Evolutionary conservation across 2,797 vertebrate genomes (phyloP).

Genomic region (Hylomyscus alleni): DNA sequence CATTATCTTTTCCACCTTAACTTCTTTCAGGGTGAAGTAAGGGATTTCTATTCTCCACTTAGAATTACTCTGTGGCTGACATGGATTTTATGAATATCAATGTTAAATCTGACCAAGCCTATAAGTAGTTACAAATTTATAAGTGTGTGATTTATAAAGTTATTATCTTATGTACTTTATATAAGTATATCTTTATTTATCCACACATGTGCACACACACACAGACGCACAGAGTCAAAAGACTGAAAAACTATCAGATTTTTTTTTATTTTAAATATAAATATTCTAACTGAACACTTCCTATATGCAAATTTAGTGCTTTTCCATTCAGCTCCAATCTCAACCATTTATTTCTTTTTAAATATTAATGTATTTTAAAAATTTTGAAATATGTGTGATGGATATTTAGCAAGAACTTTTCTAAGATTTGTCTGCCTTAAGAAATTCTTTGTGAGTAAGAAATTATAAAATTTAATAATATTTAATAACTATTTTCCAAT

Average conservation of each 20-base stretch:
- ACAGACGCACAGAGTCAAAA: neutral
- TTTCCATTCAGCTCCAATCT: neutral
- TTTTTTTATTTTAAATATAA: neutral
- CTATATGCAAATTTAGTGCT: rapidly evolving
- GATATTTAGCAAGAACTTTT: neutral
- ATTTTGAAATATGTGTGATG: neutral
- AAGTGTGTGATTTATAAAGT: neutral
- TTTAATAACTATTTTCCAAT: neutral
- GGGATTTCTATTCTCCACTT: neutral
- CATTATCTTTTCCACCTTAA: neutral
- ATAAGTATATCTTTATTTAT: neutral
- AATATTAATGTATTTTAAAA: neutral
- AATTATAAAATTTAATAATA: neutral
- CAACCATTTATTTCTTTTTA: neutral
- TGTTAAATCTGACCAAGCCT: neutral
- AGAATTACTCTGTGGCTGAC: neutral
- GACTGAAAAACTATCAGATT: neutral
- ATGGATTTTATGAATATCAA: neutral
- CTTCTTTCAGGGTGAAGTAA: neutral
- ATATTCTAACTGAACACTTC: neutral
- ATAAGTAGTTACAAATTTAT: neutral
- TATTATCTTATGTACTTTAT: neutral
- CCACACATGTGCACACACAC: neutral
- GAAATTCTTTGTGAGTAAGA: neutral
- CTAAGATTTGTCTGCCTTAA: neutral